phyloP scores from a whole-genome alignment of 2,888 invertebrate species.

The Gari tellinella region DNA sequence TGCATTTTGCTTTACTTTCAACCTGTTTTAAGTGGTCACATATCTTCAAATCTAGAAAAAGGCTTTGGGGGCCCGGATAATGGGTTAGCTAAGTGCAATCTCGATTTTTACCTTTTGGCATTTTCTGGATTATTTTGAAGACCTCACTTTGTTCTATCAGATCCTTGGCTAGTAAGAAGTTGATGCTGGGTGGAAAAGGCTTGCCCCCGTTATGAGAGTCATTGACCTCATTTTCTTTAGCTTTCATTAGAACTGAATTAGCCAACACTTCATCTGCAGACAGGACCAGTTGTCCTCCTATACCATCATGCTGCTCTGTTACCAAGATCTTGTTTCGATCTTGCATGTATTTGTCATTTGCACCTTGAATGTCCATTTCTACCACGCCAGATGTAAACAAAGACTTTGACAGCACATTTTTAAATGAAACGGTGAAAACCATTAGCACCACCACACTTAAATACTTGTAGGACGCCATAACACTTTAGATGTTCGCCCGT shows the following conservation, averaged over 20 bases:
- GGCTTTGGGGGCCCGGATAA: too few species aligned
- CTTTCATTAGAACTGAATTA: slow-evolving; percentile 59
- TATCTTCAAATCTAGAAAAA: too few species aligned
- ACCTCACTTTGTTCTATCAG: slow-evolving; percentile 67
- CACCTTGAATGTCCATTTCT: too few species aligned
- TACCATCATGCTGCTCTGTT: slow-evolving; percentile 49
- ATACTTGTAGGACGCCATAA: too few species aligned
- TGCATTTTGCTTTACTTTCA: too few species aligned
- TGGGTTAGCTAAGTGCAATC: too few species aligned
- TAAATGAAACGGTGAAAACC: too few species aligned
- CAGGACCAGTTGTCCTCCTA: slow-evolving; percentile 66
- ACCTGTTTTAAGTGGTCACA: too few species aligned
- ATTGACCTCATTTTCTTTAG: slow-evolving; percentile 61
- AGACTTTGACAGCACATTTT: too few species aligned
- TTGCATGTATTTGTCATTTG: slow-evolving; percentile 41
- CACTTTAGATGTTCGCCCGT: too few species aligned
- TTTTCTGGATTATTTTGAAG: slow-evolving; percentile 68
- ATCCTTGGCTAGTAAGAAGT: slow-evolving; percentile 64
- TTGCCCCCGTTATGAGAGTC: slow-evolving; percentile 45
- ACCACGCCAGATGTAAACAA: too few species aligned
- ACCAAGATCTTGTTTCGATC: slow-evolving; percentile 48
- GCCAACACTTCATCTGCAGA: slow-evolving; percentile 61
- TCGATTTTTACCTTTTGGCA: slow-evolving; percentile 80
- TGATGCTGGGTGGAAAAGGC: slow-evolving; percentile 55
- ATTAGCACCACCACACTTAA: too few species aligned